phyloP scores from a whole-genome alignment of 1,140 invertebrate genomes.

The Zaprionus kolodkinae region DNA sequence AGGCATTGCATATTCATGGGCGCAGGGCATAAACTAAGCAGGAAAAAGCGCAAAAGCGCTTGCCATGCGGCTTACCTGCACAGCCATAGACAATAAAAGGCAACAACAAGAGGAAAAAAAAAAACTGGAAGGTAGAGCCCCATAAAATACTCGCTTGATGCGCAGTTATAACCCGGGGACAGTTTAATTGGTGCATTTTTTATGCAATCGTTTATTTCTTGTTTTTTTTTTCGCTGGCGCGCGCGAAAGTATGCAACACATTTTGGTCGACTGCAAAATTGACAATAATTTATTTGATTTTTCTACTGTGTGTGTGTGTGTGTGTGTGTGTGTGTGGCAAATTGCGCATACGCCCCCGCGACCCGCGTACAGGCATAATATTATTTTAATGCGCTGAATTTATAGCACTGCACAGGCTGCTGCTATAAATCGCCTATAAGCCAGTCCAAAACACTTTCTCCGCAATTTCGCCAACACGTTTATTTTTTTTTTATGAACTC shows the following conservation, averaged over 20 bases:
- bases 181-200: constrained; percentile 84
- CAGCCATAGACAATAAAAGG: constrained; percentile 45
- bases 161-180: constrained; percentile 82
- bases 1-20: constrained; percentile 72
- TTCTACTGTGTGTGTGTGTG: constrained; percentile 22
- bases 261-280: constrained; percentile 74
- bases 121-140: constrained; percentile 7
- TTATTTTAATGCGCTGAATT: constrained; percentile 77
- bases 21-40: constrained; percentile 64
- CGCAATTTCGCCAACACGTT: constrained; percentile 15
- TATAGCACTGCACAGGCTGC: constrained; percentile 45
- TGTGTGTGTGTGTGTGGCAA: constrained; percentile 20
- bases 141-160: constrained; percentile 82
- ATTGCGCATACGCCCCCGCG: constrained; percentile 42
- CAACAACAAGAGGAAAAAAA: constrained; percentile 9
- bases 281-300: constrained; percentile 83
- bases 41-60: constrained; percentile 44
- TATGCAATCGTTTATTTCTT: constrained; percentile 44
- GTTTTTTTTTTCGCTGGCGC: constrained; percentile 15
- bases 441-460: constrained; percentile 37
- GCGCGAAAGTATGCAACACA: constrained; percentile 56
- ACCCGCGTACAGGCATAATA: constrained; percentile 52
- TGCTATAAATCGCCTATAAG: constrained; percentile 30
- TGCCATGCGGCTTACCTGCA: constrained; percentile 57
- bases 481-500: background rate